Evolutionary conservation across 2,888 invertebrate genomes (phyloP).

Genomic region (Adela reaumurella): DNA sequence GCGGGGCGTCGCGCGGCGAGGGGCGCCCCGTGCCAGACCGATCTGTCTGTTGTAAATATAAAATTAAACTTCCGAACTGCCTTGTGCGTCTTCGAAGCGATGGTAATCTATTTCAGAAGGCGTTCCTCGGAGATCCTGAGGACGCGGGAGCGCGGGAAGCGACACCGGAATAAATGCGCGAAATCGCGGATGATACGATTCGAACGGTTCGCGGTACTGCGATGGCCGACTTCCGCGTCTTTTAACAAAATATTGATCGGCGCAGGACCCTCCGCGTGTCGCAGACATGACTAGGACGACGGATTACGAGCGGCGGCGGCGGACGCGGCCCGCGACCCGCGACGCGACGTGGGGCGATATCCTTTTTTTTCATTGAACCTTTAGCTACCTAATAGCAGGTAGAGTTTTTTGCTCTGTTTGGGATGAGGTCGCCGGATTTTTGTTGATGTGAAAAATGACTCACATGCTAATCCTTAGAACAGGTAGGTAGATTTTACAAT

Average conservation of each 20-base stretch:
- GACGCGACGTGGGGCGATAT: not conserved
- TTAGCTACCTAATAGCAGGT: slow-evolving; percentile 33
- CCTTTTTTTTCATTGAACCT: not conserved
- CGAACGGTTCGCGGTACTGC: not conserved
- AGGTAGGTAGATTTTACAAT: not conserved
- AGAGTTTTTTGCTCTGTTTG: slow-evolving; percentile 44
- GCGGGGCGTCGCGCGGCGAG: not conserved
- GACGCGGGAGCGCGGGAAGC: not conserved
- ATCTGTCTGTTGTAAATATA: not conserved
- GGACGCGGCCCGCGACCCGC: too few relatives aligned
- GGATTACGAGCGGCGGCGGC: not conserved
- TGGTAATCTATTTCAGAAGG: not conserved
- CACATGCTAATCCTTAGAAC: not conserved
- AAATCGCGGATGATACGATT: not conserved
- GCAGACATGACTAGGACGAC: slow-evolving; percentile 25
- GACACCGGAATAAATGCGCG: not conserved
- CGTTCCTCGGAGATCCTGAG: not conserved
- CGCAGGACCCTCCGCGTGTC: slow-evolving; percentile 27
- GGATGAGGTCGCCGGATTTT: slow-evolving; percentile 23
- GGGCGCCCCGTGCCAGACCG: not conserved
- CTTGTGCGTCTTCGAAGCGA: not conserved
- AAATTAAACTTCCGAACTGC: not conserved
- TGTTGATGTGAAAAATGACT: slow-evolving; percentile 18
- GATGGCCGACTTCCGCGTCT: slow-evolving; percentile 34
- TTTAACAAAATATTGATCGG: slow-evolving; percentile 48